Conservation (phyloP, 1,140 invertebrate species). For the Macrosteles quadrilineatus region DNA sequence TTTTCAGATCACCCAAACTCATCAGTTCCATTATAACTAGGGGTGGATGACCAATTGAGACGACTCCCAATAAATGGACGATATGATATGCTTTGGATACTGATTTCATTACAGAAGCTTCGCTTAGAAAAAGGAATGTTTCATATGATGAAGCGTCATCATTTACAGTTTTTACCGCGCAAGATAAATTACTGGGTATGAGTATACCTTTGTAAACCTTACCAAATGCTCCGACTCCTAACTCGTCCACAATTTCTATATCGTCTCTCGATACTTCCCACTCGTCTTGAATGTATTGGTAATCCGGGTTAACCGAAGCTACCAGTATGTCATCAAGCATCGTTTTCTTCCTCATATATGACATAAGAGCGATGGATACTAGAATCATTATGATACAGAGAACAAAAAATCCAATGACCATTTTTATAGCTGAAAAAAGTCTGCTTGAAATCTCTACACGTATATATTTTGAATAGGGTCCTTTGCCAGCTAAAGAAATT, state of each 20-base stretch:
- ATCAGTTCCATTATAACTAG: slow-evolving; percentile 98
- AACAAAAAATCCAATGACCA: not conserved
- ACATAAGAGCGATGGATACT: not conserved
- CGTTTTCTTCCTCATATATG: not conserved
- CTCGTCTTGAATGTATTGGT: slow-evolving; percentile 83
- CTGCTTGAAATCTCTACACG: not conserved
- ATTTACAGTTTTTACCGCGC: slow-evolving; percentile 96
- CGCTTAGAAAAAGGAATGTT: slow-evolving; percentile 84
- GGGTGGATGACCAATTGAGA: slow-evolving; percentile 86
- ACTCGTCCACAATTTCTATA: slow-evolving; percentile 73
- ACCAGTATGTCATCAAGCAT: slow-evolving; percentile 16
- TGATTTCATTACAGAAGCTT: slow-evolving; percentile 92
- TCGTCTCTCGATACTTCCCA: slow-evolving; percentile 91
- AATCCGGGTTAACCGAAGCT: slow-evolving; percentile 43
- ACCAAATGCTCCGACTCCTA: slow-evolving; percentile 96
- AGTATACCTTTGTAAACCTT: slow-evolving; percentile 82
- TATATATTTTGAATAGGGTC: slow-evolving; percentile 31
- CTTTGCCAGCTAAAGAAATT: slow-evolving; percentile 40
- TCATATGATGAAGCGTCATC: slow-evolving; percentile 79
- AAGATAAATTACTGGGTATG: slow-evolving; percentile 55
- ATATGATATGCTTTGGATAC: slow-evolving; percentile 86
- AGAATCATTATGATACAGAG: slow-evolving; percentile 31
- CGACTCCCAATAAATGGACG: slow-evolving; percentile 90
- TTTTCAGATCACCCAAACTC: slow-evolving; percentile 92
- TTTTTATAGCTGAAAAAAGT: not conserved